phyloP scores from a whole-genome alignment of 1,140 invertebrate species.

The Pachyrhynchus sulphureomaculatus region DNA sequence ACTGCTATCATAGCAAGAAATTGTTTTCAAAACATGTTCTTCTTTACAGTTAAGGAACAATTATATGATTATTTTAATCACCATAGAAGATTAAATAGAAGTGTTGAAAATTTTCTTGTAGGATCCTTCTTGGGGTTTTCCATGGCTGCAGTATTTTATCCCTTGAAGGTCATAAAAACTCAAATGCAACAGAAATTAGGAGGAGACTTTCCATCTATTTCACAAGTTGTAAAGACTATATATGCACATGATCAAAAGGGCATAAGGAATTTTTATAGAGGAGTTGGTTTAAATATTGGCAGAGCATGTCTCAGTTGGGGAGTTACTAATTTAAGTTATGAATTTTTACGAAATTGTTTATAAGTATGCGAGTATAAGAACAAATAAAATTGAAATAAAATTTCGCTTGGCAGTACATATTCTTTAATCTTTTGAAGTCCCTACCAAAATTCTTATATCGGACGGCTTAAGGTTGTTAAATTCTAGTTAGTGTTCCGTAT shows the following conservation, averaged over 20 bases:
- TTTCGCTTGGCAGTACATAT: no score
- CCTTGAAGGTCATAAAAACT: slow-evolving; percentile 13
- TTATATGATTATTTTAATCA: not conserved
- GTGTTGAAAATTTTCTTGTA: slow-evolving; percentile 4
- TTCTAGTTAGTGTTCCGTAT: no score
- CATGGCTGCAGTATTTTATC: slow-evolving; percentile 14
- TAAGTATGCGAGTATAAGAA: no score
- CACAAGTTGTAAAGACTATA: not conserved
- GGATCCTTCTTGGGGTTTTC: not conserved
- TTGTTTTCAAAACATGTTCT: not conserved
- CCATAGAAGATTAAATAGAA: not conserved
- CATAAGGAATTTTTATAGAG: slow-evolving; percentile 14
- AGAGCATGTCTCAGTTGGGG: slow-evolving; percentile 7
- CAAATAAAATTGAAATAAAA: no score
- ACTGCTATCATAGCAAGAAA: not conserved
- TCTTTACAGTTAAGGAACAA: slow-evolving; percentile 6
- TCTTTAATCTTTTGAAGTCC: no score
- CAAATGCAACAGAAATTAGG: slow-evolving; percentile 1
- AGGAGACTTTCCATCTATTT: not conserved
- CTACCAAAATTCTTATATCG: no score
- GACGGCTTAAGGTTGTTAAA: no score
- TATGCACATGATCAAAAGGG: slow-evolving; percentile 3
- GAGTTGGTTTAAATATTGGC: not conserved
- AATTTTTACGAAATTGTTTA: not conserved
- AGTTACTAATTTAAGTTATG: slow-evolving; percentile 8